Percentiles rank a stretch among this genome's conserved stretches.
Conservation (phyloP, 1,140 invertebrate genomes). For the Metopolophium dirhodum region DNA sequence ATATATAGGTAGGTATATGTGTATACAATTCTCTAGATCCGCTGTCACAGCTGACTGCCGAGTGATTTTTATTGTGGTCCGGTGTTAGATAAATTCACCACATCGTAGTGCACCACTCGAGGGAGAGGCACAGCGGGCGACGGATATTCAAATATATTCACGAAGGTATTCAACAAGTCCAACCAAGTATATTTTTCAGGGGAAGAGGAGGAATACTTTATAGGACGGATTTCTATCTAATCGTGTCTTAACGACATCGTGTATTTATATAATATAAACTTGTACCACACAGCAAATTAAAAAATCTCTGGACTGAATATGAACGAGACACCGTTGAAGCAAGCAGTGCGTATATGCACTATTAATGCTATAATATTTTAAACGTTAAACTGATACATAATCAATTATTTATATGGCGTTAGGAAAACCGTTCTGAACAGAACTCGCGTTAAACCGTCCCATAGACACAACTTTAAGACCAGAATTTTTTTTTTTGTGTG, state of each 20-base stretch:
- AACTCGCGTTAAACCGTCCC: too few species aligned
- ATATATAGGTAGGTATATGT: not conserved
- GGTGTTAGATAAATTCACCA: slow-evolving; percentile 2
- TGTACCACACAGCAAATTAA: not conserved
- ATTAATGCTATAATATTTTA: not conserved
- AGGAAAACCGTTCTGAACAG: too few species aligned
- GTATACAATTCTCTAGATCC: not conserved
- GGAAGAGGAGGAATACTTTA: not conserved
- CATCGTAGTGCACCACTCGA: not conserved
- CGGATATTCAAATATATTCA: slow-evolving; percentile 3
- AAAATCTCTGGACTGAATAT: not conserved
- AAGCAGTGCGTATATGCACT: not conserved
- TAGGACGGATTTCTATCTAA: not conserved
- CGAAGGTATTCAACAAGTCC: not conserved
- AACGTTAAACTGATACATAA: not conserved
- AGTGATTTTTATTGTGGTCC: not conserved
- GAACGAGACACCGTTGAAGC: not conserved
- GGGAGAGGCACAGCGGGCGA: not conserved
- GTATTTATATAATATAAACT: not conserved
- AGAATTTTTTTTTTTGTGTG: too few species aligned
- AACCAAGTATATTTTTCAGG: not conserved
- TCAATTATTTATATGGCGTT: not conserved
- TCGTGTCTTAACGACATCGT: not conserved
- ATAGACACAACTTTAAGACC: too few species aligned
- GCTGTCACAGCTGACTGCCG: not conserved